A percentile compares a stretch with the other conserved stretches of the same genome.
Conservation (phyloP, 2,888 invertebrate species). For the Phyllotreta striolata region DNA sequence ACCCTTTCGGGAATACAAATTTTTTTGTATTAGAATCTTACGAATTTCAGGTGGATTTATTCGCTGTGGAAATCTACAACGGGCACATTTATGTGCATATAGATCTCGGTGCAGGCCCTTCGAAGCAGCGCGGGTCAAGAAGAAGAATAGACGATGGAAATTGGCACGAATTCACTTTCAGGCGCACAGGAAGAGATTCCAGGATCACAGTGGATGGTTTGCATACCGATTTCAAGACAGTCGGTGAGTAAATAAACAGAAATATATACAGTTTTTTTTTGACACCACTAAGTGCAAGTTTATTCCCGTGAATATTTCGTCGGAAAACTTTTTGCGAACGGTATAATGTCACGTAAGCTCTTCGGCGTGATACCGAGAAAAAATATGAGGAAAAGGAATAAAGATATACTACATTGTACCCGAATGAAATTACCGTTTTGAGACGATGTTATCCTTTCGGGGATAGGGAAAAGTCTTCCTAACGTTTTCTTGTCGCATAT, state of each 20-base stretch:
- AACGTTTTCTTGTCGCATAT: slow-evolving; percentile 3
- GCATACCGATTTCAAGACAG: slow-evolving; percentile 87
- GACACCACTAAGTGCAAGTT: too few species aligned
- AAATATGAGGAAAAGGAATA: slow-evolving; percentile 16
- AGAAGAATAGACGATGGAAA: slow-evolving; percentile 87
- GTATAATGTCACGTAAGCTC: too few species aligned
- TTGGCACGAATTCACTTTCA: slow-evolving; percentile 90
- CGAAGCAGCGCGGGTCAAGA: slow-evolving; percentile 84
- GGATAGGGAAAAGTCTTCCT: slow-evolving; percentile 15
- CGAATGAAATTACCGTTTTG: slow-evolving; percentile 24
- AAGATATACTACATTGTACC: slow-evolving; percentile 20
- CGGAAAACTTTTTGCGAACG: too few species aligned
- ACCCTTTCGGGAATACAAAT: neutral
- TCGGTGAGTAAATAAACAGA: slow-evolving; percentile 65
- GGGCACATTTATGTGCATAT: slow-evolving; percentile 93
- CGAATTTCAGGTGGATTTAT: slow-evolving; percentile 82
- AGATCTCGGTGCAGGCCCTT: slow-evolving; percentile 90
- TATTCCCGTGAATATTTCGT: too few species aligned
- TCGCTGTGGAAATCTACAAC: slow-evolving; percentile 92
- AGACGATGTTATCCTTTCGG: slow-evolving; percentile 12
- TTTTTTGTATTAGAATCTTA: neutral
- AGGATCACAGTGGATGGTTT: slow-evolving; percentile 89
- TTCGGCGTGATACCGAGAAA: slow-evolving; percentile 2
- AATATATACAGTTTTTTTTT: slow-evolving; percentile 4
- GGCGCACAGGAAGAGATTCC: slow-evolving; percentile 83